Base-by-base conservation (phyloP, 2,113 vertebrate species). In the Nipponia nippon region DNA sequence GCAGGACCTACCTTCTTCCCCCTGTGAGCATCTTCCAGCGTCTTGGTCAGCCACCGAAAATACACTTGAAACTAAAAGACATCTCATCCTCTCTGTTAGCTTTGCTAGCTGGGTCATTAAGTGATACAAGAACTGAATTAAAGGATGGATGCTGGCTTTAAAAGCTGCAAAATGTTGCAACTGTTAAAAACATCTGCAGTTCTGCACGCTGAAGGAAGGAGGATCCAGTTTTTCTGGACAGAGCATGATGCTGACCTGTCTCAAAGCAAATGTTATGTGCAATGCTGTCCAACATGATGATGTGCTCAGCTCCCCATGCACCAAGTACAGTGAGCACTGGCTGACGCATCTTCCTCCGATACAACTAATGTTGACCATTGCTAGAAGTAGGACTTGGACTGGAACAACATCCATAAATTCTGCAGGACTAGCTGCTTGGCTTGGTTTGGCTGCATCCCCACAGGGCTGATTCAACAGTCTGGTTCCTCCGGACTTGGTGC, bases 21-120 rank as follows among this genome's bases (percentile, higher is more conserved):
- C 2, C 9, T 52, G 13, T 46, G 13, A 83, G 25, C 9, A 55
- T 61, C 55, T 73, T 61, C 29, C 47, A 84, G 8, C 1, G 0
- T 58, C 63, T 59, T 50, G 32, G 32, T 63, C 77, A 71, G 47
- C 7, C 46, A 71, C 15, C 13, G 32, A 75, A 92, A 86, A 71
- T 18, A 18, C 3, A 13, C 47, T 84, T 55, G 29, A 87, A 89
- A 73, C 8, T 38, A 87, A 81, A 91, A 55, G 1, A 20, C 19
- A 73, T 23, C 23, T 69, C 36, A 58, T 40, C 6, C 11, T 83
- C 20, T 49, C 63, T 25, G 7, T 52, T 40, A 84, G 19, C 17
- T 89, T 84, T 75, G 21, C 23, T 72, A 72, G 49, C 6, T 0
- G 0, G 10, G 8, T 40, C 52, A 52, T 0, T 16, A 84, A 79